Conservation (phyloP, 2,797 vertebrate genomes). For the Brachyalestes nurse region DNA sequence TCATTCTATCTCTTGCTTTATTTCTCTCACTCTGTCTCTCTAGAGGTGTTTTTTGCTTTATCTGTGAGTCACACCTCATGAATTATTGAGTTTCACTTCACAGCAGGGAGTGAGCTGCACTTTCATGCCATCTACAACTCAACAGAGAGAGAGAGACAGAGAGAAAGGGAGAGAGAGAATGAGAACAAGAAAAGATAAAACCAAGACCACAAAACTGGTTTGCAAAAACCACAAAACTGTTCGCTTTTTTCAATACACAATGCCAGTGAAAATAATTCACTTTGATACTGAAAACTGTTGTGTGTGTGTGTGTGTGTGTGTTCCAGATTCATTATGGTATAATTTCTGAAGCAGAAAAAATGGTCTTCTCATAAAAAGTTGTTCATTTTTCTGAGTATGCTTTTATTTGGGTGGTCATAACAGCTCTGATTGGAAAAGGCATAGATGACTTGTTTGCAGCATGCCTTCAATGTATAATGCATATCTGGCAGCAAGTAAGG, state of each 20-base stretch:
- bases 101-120: slow-evolving; percentile 10
- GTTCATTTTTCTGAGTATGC: neutral
- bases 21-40: slow-evolving; percentile 4
- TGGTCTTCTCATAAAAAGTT: neutral
- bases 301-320: neutral
- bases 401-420: neutral
- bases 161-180: neutral
- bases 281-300: neutral
- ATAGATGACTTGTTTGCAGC: neutral
- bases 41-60: slow-evolving; percentile 1
- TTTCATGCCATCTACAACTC: slow-evolving; percentile 20
- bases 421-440: neutral
- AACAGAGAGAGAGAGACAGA: neutral
- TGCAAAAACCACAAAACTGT: neutral
- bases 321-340: neutral
- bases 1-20: neutral
- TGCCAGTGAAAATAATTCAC: neutral
- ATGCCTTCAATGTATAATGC: neutral
- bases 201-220: neutral
- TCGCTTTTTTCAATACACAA: neutral
- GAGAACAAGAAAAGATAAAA: neutral
- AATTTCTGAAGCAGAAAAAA: neutral
- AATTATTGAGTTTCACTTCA: slow-evolving; percentile 15
- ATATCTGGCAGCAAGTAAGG: slow-evolving; percentile 18
- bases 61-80: slow-evolving; percentile 23